Conservation (phyloP, 1,140 invertebrate genomes). For the Brachionus plicatilis region DNA sequence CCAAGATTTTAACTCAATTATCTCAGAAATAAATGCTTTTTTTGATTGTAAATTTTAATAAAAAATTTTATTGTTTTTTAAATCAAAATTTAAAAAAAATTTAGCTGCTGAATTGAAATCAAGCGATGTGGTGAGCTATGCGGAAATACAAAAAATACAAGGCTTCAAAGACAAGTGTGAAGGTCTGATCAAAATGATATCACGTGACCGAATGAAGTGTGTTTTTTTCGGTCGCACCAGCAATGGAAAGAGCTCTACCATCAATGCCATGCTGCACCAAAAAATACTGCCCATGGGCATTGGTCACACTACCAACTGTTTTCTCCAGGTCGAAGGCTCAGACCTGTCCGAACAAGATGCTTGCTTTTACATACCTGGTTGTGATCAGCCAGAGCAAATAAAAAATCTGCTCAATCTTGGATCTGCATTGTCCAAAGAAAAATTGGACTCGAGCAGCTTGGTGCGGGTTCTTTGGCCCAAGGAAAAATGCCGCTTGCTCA, state of each 20-base stretch:
- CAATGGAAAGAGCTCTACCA: slow-evolving; percentile 98
- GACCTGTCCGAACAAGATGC: background rate
- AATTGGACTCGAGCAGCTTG: slow-evolving; percentile 73
- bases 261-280: slow-evolving; percentile 95
- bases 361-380: slow-evolving; percentile 28
- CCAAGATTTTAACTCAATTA: background rate
- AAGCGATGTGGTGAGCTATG: background rate
- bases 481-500: slow-evolving; percentile 80
- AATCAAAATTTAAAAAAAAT: background rate
- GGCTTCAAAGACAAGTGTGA: slow-evolving; percentile 16
- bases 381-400: background rate
- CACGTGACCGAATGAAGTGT: slow-evolving; percentile 40
- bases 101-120: background rate
- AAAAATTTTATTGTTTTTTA: background rate
- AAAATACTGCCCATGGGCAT: slow-evolving; percentile 97
- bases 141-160: slow-evolving; percentile 16
- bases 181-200: slow-evolving; percentile 29
- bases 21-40: slow-evolving; percentile 4
- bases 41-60: background rate
- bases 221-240: slow-evolving; percentile 66
- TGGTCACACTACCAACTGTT: slow-evolving; percentile 98
- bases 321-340: slow-evolving; percentile 81
- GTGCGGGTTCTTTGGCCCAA: slow-evolving; percentile 92
- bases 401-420: slow-evolving; percentile 60
- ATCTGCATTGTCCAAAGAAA: slow-evolving; percentile 83